Evolutionary conservation across 2,113 vertebrate genomes (phyloP).

Genomic region (Ibidorhyncha struthersii): DNA sequence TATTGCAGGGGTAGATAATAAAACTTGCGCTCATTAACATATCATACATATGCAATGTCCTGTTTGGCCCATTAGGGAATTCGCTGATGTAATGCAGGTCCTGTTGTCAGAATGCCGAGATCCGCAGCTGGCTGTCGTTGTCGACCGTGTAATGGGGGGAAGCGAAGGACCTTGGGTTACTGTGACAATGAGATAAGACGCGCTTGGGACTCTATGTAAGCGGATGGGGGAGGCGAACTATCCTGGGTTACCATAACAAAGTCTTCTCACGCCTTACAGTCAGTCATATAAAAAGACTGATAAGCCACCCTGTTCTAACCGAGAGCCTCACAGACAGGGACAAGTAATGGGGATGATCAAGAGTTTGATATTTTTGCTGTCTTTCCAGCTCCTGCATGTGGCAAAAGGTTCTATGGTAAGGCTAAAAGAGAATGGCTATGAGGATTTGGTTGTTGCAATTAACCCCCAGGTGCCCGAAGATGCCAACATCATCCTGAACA

Average conservation of each 20-base stretch:
- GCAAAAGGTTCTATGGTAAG: constrained; percentile 47
- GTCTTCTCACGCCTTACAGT: background rate
- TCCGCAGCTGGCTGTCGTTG: background rate
- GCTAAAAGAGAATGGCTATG: constrained; percentile 71
- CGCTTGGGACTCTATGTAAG: too few species aligned
- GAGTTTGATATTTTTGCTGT: constrained; percentile 28
- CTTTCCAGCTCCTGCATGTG: constrained; percentile 7
- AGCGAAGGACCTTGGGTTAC: background rate
- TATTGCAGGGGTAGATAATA: background rate
- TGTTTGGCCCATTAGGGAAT: background rate
- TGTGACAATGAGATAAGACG: background rate
- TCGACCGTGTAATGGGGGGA: fast-evolving
- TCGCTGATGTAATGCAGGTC: background rate
- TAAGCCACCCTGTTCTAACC: background rate
- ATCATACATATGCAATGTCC: background rate
- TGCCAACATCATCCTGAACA: constrained; percentile 55
- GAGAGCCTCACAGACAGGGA: background rate
- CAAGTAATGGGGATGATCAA: background rate
- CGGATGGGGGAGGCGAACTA: background rate
- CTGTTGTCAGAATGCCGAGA: too few species aligned
- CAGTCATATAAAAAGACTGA: background rate
- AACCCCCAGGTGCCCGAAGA: constrained; percentile 66
- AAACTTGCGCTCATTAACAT: background rate
- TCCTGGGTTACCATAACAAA: background rate
- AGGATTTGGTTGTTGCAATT: constrained; percentile 74